These are phyloP conservation scores for Scomber scombrus DNA, from an alignment of 2,113 vertebrate species.

Conservation along the genomic window DNA sequence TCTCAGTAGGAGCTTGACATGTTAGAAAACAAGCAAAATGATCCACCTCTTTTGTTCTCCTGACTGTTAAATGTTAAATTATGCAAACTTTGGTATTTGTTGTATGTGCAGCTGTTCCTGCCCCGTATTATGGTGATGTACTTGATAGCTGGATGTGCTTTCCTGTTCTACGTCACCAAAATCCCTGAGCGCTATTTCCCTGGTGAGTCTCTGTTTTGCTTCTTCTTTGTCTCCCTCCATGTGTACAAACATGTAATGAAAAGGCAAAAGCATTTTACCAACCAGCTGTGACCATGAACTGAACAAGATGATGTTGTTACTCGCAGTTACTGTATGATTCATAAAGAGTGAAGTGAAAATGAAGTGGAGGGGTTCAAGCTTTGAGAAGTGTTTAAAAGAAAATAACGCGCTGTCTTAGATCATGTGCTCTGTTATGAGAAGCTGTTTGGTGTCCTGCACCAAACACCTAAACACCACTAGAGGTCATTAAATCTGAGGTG, in stretches of 20 bases:
- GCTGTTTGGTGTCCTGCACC: background rate
- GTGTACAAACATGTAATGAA: background rate
- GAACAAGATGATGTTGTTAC: background rate
- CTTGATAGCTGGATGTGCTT: conserved; percentile 92
- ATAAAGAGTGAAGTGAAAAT: background rate
- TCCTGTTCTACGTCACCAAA: conserved; percentile 98
- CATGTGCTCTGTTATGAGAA: too few relatives aligned
- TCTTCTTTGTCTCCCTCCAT: background rate
- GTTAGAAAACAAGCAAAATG: background rate
- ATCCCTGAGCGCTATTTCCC: conserved; percentile 98
- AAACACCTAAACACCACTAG: background rate
- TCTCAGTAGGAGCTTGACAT: too few relatives aligned
- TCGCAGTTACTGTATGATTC: background rate
- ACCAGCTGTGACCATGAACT: background rate
- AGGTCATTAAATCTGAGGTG: background rate
- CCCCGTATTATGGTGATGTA: conserved; percentile 97
- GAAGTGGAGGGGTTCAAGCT: background rate
- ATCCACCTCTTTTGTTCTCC: background rate
- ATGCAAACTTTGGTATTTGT: background rate
- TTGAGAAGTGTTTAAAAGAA: background rate
- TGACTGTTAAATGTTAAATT: background rate
- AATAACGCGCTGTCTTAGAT: background rate
- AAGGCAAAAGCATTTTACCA: background rate
- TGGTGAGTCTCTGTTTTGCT: conserved; percentile 84
- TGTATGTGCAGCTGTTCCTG: conserved; percentile 89